These are phyloP conservation scores for Phalacrocorax pelagicus DNA, from an alignment of 2,113 vertebrate genomes.

Conservation along the genomic window DNA sequence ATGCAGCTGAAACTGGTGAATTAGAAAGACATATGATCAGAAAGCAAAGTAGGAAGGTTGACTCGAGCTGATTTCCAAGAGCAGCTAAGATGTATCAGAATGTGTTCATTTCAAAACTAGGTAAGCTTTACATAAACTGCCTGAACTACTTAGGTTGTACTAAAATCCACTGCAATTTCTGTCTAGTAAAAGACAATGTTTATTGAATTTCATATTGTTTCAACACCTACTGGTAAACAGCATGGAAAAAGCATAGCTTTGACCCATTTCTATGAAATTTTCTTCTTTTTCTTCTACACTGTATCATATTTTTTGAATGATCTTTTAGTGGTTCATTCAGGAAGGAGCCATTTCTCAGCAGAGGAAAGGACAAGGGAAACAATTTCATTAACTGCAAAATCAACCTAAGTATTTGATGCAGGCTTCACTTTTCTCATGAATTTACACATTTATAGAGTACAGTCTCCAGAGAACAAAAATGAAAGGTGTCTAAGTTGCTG, in stretches of 20 bases:
- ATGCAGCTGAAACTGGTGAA: background rate
- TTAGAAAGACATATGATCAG: background rate
- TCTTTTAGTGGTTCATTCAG: background rate
- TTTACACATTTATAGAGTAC: background rate
- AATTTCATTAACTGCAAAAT: background rate
- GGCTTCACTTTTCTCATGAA: background rate
- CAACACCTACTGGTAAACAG: background rate
- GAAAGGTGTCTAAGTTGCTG: slow-evolving; percentile 27
- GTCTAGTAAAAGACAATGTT: background rate
- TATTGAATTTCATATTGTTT: background rate
- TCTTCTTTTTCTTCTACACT: background rate
- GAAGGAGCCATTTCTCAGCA: background rate
- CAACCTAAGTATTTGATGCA: background rate
- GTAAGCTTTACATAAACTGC: background rate
- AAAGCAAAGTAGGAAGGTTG: background rate
- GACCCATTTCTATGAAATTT: background rate
- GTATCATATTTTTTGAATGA: background rate
- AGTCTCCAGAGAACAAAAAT: background rate
- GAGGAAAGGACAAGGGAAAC: background rate
- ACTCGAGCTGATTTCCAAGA: background rate
- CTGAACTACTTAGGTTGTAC: background rate
- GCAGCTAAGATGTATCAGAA: background rate
- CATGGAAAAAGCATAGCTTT: background rate
- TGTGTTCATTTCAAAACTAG: background rate
- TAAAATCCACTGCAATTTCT: background rate